Percentiles rank a stretch among this genome's conserved stretches.
Evolutionary conservation across 2,797 vertebrate genomes (phyloP).

Genomic region (Leptatherina wallacei): DNA sequence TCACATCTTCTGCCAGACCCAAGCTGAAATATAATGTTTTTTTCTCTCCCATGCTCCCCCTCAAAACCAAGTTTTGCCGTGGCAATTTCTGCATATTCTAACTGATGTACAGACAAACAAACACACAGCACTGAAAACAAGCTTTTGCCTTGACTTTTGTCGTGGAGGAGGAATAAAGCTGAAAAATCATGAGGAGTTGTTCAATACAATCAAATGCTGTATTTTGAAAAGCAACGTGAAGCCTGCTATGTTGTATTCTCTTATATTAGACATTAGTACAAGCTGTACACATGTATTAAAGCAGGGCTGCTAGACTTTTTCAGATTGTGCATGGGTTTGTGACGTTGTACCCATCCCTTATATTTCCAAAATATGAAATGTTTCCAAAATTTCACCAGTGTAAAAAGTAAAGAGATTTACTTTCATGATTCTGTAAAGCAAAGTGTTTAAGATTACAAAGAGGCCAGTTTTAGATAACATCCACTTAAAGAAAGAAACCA

Average conservation of each 20-base stretch:
- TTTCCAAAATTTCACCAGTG: not conserved
- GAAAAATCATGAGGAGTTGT: not conserved
- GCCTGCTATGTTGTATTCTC: not conserved
- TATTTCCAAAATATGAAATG: slow-evolving; percentile 10
- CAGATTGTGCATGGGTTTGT: not conserved
- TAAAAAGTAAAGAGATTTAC: slow-evolving; percentile 9
- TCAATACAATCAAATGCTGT: not conserved
- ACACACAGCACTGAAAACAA: not conserved
- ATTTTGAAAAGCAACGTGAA: not conserved
- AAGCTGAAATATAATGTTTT: not conserved
- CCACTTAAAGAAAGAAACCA: slow-evolving; percentile 45
- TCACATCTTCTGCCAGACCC: not conserved
- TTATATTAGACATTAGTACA: not conserved
- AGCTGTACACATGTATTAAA: not conserved
- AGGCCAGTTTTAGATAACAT: slow-evolving; percentile 51
- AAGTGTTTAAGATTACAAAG: slow-evolving; percentile 1
- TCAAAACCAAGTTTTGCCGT: not conserved
- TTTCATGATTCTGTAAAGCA: slow-evolving; percentile 16
- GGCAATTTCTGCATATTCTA: not conserved
- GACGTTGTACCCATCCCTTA: not conserved
- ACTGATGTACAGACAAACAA: not conserved
- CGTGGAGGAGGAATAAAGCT: not conserved
- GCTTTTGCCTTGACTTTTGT: not conserved
- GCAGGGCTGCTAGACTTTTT: not conserved
- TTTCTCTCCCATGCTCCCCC: not conserved